A percentile compares a stretch with the other conserved stretches of the same genome.
phyloP scores from a whole-genome alignment of 1,140 invertebrate species.

The Leptinotarsa undecemlineata region DNA sequence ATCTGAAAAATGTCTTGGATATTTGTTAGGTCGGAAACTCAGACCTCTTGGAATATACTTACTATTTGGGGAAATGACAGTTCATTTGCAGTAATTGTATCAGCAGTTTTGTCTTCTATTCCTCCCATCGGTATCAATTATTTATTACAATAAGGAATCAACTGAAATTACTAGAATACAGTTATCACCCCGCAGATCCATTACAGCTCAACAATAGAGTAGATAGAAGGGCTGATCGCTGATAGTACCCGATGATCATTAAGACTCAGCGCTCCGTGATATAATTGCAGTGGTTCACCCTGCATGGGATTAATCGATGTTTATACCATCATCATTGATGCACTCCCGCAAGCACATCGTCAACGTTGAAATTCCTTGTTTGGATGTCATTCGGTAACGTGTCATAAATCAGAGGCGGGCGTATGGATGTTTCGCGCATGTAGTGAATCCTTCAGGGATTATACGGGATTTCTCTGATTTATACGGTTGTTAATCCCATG shows the following conservation, averaged over 20 bases:
- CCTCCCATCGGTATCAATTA: no score
- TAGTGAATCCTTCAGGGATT: conserved; percentile 5
- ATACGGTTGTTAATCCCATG: background rate
- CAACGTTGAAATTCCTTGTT: background rate
- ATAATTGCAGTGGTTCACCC: background rate
- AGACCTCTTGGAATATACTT: no score
- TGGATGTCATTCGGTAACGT: conserved; percentile 1
- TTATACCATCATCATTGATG: conserved; percentile 9
- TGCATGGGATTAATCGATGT: conserved; percentile 7
- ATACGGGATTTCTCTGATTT: background rate
- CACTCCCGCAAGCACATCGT: background rate
- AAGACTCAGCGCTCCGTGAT: background rate
- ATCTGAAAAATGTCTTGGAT: no score
- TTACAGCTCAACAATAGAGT: no score
- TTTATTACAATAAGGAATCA: no score
- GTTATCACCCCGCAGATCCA: no score
- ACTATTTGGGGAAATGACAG: no score
- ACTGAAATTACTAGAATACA: no score
- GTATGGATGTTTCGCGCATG: background rate
- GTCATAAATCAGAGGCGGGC: background rate
- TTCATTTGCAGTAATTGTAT: no score
- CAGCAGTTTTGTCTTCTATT: no score
- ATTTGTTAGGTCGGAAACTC: no score
- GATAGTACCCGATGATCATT: background rate
- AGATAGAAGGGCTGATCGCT: no score